phyloP scores from a whole-genome alignment of 2,888 invertebrate species.

The Orthonevra nobilis region DNA sequence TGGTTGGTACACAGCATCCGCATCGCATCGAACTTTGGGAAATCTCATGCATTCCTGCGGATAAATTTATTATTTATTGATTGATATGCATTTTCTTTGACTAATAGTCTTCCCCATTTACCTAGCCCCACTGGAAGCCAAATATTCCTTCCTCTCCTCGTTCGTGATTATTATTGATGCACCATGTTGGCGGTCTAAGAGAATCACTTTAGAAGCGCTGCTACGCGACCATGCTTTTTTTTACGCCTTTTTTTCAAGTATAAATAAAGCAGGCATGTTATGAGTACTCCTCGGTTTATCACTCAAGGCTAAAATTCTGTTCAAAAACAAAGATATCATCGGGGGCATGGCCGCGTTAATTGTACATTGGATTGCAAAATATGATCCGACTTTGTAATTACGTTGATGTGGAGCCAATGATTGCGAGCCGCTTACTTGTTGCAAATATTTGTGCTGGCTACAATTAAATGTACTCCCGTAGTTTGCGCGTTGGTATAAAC shows the following conservation, averaged over 20 bases:
- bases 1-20: not conserved
- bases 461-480: constrained; percentile 46
- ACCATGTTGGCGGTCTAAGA: constrained; percentile 1
- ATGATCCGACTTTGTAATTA: constrained; percentile 67
- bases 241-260: not conserved
- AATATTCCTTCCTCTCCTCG: constrained; percentile 5
- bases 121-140: constrained; percentile 55
- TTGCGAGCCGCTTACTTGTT: constrained; percentile 41
- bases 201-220: too few species aligned
- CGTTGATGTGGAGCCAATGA: constrained; percentile 58
- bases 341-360: constrained; percentile 69
- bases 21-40: constrained; percentile 30
- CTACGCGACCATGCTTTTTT: too few species aligned
- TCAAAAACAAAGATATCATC: constrained; percentile 57
- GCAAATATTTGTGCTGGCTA: constrained; percentile 48
- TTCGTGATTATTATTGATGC: constrained; percentile 35
- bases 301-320: constrained; percentile 67
- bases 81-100: constrained; percentile 69
- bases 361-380: constrained; percentile 62
- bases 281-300: too few species aligned
- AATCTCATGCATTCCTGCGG: constrained; percentile 62
- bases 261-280: too few species aligned
- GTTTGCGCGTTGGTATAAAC: too few species aligned
- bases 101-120: constrained; percentile 66
- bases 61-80: constrained; percentile 68